phyloP scores from a whole-genome alignment of 1,140 invertebrate genomes.

The Bombus superbus region DNA sequence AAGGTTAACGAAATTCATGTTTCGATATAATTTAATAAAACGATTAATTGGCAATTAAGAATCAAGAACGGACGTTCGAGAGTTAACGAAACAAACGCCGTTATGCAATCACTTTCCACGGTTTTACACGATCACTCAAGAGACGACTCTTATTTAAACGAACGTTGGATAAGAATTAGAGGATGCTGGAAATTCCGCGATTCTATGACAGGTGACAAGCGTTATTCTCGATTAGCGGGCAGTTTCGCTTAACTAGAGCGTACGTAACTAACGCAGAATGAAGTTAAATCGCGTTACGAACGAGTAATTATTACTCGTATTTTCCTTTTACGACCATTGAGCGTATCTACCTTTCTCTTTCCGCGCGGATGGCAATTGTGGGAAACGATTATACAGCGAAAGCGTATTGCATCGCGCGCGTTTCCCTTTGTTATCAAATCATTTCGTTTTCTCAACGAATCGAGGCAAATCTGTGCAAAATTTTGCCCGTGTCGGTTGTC shows the following conservation, averaged over 20 bases:
- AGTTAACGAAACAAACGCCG: background rate
- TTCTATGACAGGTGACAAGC: background rate
- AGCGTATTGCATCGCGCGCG: slow-evolving; percentile 32
- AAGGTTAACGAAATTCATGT: background rate
- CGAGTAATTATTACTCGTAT: slow-evolving; percentile 47
- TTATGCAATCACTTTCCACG: slow-evolving; percentile 22
- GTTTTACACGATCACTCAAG: background rate
- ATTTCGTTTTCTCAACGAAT: background rate
- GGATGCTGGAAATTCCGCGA: background rate
- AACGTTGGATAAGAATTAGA: background rate
- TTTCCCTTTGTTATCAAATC: background rate
- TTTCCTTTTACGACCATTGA: slow-evolving; percentile 59
- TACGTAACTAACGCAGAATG: slow-evolving; percentile 31
- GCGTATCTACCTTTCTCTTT: slow-evolving; percentile 67
- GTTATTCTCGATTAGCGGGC: background rate
- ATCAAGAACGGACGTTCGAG: background rate
- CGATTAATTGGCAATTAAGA: background rate
- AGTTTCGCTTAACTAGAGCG: background rate
- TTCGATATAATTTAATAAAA: background rate
- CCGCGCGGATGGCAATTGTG: slow-evolving; percentile 7
- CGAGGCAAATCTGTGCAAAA: background rate
- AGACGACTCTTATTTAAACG: too few relatives aligned
- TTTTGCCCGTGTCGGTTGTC: background rate
- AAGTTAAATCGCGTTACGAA: slow-evolving; percentile 29
- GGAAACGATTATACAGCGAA: slow-evolving; percentile 54